A percentile compares a stretch with the other conserved stretches of the same genome.
These are phyloP conservation scores for Acomys russatus DNA, from an alignment of 2,797 vertebrate species.

Conservation along the genomic window DNA sequence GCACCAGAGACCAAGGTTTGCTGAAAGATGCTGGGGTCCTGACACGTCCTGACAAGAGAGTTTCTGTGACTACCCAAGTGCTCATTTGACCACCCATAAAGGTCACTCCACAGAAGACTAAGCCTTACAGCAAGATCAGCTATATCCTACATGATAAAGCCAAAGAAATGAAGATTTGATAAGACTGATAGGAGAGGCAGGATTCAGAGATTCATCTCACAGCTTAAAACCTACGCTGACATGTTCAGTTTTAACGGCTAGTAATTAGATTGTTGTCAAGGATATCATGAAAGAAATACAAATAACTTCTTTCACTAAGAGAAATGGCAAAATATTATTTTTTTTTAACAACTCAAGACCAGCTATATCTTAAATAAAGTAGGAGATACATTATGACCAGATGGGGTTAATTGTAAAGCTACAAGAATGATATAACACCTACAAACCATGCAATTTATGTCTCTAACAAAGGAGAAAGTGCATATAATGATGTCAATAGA, in stretches of 20 bases:
- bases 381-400: background rate
- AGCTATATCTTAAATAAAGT: background rate
- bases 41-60: background rate
- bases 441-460: conserved; percentile 26
- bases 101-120: background rate
- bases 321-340: conserved; percentile 18
- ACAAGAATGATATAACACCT: background rate
- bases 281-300: background rate
- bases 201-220: background rate
- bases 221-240: background rate
- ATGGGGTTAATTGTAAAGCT: background rate
- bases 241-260: background rate
- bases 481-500: background rate
- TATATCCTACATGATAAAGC: background rate
- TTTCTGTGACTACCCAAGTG: background rate
- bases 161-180: conserved; percentile 20
- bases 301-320: background rate
- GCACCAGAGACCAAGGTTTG: background rate
- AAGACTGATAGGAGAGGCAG: background rate
- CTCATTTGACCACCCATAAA: background rate
- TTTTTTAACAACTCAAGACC: conserved; percentile 29
- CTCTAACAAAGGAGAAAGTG: conserved; percentile 16
- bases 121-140: background rate
- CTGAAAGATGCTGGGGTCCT: background rate
- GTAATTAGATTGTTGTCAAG: background rate